Conservation (phyloP, 2,888 invertebrate genomes). For the Philonicus albiceps region DNA sequence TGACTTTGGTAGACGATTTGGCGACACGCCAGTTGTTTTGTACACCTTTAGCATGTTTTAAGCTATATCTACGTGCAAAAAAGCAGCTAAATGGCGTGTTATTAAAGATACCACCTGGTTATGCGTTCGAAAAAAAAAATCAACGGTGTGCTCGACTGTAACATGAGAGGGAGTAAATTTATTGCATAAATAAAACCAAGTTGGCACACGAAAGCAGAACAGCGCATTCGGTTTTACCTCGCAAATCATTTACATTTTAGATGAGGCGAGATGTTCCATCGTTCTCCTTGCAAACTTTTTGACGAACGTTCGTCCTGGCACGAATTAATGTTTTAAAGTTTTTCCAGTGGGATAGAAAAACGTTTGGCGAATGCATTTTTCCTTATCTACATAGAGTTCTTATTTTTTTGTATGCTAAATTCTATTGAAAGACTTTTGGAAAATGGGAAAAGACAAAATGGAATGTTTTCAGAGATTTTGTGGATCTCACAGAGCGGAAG, state of each 20-base stretch:
- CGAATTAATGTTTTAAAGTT: neutral
- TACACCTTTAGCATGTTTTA: neutral
- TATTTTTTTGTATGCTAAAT: neutral
- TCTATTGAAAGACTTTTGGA: neutral
- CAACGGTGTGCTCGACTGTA: neutral
- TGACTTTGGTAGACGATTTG: neutral
- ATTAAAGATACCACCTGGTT: neutral
- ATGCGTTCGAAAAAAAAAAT: neutral
- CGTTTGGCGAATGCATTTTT: neutral
- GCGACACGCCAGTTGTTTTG: too few species aligned
- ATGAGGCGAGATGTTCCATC: neutral
- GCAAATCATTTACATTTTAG: neutral
- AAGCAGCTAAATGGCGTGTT: neutral
- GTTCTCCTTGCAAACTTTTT: neutral
- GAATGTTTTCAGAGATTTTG: neutral
- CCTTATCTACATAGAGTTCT: neutral
- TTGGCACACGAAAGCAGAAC: neutral
- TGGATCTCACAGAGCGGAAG: neutral
- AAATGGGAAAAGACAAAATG: neutral
- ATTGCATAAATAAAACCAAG: neutral
- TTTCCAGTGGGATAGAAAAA: neutral
- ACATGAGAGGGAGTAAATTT: neutral
- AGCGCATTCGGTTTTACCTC: neutral
- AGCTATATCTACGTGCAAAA: neutral
- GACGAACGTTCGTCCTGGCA: neutral